Evolutionary conservation across 2,888 invertebrate genomes (phyloP).

Genomic region (Troides helena): DNA sequence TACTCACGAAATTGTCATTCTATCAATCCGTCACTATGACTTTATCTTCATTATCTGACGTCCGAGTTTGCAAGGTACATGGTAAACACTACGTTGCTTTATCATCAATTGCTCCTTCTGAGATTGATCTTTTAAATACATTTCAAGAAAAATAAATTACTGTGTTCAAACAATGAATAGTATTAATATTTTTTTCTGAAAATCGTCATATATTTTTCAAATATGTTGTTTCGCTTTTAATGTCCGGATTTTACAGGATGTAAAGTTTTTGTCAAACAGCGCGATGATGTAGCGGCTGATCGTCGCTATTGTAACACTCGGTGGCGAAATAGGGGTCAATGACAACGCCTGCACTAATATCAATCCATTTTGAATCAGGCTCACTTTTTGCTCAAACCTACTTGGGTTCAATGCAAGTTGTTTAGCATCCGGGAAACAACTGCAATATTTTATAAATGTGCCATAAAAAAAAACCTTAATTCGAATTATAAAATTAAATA

Average conservation of each 20-base stretch:
- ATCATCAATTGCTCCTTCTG: constrained; percentile 50
- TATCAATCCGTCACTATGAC: constrained; percentile 74
- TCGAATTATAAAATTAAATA: constrained; percentile 40
- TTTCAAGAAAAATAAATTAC: too few species aligned
- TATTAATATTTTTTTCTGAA: too few species aligned
- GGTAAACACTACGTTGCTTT: constrained; percentile 49
- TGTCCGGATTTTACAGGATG: constrained; percentile 3
- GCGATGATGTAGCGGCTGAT: constrained; percentile 59
- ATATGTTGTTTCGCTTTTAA: not conserved
- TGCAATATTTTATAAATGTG: constrained; percentile 32
- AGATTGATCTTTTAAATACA: constrained; percentile 34
- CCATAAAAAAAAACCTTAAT: constrained; percentile 33
- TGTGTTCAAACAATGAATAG: too few species aligned
- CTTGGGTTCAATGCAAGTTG: constrained; percentile 26
- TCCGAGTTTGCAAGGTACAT: constrained; percentile 40
- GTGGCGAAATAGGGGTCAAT: constrained; percentile 77
- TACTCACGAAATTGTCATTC: constrained; percentile 78
- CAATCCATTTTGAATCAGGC: constrained; percentile 46
- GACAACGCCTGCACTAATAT: constrained; percentile 67
- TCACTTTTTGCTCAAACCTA: constrained; percentile 39
- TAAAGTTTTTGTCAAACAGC: constrained; percentile 39
- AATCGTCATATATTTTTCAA: not conserved
- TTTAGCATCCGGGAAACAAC: constrained; percentile 36
- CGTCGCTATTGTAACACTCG: constrained; percentile 61
- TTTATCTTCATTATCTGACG: constrained; percentile 67